Conservation (phyloP, 2,888 invertebrate genomes). For the Atrina japonica region DNA sequence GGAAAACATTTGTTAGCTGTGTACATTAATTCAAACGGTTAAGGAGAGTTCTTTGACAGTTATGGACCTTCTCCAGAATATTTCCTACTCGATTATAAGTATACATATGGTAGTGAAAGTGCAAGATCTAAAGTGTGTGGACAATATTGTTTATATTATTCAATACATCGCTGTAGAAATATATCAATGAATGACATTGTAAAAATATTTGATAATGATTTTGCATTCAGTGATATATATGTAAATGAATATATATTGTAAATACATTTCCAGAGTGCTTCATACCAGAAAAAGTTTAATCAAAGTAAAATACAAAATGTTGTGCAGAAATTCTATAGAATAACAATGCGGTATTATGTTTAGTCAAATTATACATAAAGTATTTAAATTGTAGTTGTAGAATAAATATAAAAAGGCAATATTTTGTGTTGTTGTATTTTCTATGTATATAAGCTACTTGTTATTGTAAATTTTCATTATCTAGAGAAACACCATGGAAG, state of each 20-base stretch:
- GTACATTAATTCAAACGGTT: not conserved
- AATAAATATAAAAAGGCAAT: too few species aligned
- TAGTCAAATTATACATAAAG: not conserved
- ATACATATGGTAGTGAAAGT: not conserved
- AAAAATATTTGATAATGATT: not conserved
- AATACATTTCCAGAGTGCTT: slow-evolving; percentile 15
- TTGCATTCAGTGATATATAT: slow-evolving; percentile 12
- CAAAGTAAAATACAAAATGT: not conserved
- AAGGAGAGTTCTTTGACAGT: not conserved
- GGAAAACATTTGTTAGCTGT: slow-evolving; percentile 1
- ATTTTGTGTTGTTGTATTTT: too few species aligned
- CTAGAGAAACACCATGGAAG: not conserved
- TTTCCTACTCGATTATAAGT: not conserved
- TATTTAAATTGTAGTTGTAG: not conserved
- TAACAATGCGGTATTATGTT: not conserved
- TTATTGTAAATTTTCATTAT: not conserved
- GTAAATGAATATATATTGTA: slow-evolving; percentile 13
- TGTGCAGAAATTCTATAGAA: slow-evolving; percentile 7
- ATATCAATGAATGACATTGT: slow-evolving; percentile 1
- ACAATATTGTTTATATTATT: slow-evolving; percentile 33
- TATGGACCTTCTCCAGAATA: not conserved
- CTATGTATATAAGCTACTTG: too few species aligned
- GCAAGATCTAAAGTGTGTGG: slow-evolving; percentile 22
- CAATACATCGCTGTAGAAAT: not conserved
- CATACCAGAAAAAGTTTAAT: not conserved